Evolutionary conservation across 2,113 vertebrate species (phyloP).

Genomic region (Bubalus kerabau): DNA sequence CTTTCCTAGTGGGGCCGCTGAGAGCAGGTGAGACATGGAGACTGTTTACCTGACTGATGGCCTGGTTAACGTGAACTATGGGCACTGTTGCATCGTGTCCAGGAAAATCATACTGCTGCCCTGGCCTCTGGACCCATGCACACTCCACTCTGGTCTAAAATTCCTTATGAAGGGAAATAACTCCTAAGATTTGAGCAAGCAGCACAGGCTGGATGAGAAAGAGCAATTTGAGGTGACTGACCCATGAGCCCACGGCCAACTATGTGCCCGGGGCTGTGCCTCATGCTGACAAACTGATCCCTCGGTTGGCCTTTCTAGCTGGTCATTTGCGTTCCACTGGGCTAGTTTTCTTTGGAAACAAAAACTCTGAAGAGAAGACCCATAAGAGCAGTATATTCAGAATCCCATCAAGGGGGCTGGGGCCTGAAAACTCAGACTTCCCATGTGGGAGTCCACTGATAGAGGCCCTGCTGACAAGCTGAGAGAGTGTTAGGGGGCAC

Average conservation of each 20-base stretch:
- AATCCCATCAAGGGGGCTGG: background rate
- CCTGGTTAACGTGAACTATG: constrained; percentile 15
- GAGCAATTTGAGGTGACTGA: background rate
- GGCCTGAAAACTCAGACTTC: background rate
- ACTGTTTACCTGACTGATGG: background rate
- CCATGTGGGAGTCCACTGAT: background rate
- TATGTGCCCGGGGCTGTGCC: background rate
- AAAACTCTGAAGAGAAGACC: background rate
- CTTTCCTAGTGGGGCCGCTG: background rate
- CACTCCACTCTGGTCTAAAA: background rate
- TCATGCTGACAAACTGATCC: background rate
- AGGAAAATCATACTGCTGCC: constrained; percentile 7
- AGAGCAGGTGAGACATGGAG: background rate
- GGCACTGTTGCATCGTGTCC: background rate
- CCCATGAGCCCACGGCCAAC: background rate
- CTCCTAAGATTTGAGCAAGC: background rate
- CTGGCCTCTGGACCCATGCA: background rate
- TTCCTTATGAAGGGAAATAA: background rate
- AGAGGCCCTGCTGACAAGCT: background rate
- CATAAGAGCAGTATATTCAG: background rate
- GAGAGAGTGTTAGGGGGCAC: background rate
- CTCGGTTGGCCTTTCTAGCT: background rate
- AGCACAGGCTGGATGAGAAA: background rate
- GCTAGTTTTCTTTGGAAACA: constrained; percentile 16
- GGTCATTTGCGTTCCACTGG: background rate